Conservation (phyloP, 1,140 invertebrate species). For the Procambarus virginalis region DNA sequence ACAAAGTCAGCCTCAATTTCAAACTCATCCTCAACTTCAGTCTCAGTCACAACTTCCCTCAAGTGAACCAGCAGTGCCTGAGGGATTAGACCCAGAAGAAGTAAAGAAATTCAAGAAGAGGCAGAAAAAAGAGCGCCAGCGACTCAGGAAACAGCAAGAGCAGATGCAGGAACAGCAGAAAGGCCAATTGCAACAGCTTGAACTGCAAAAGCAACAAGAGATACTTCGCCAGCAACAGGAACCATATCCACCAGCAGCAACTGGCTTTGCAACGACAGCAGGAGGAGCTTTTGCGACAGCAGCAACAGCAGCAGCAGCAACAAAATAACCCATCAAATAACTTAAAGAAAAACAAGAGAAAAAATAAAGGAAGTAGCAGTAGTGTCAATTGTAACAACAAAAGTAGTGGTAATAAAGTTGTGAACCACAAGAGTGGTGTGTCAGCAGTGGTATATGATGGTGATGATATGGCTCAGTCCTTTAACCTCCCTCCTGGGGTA, state of each 20-base stretch:
- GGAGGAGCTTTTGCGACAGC: slow-evolving; percentile 71
- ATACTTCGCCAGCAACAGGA: slow-evolving; percentile 62
- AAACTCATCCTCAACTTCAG: slow-evolving; percentile 7
- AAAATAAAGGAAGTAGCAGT: slow-evolving; percentile 70
- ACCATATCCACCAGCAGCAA: slow-evolving; percentile 66
- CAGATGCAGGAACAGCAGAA: slow-evolving; percentile 58
- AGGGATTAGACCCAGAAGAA: slow-evolving; percentile 55
- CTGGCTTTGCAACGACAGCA: slow-evolving; percentile 61
- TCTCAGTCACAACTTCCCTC: slow-evolving; percentile 5
- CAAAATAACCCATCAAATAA: slow-evolving; percentile 71
- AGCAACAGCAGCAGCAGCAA: slow-evolving; percentile 72
- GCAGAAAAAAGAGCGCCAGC: slow-evolving; percentile 70
- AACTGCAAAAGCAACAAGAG: slow-evolving; percentile 70
- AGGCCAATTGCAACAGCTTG: slow-evolving; percentile 69
- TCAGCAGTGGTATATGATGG: slow-evolving; percentile 67
- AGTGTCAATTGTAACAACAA: slow-evolving; percentile 14
- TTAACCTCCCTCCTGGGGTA: slow-evolving; percentile 68
- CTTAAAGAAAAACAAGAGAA: slow-evolving; percentile 76
- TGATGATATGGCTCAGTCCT: slow-evolving; percentile 63
- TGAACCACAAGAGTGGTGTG: slow-evolving; percentile 70
- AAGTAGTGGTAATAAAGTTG: slow-evolving; percentile 69
- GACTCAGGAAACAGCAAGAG: slow-evolving; percentile 70
- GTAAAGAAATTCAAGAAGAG: slow-evolving; percentile 70
- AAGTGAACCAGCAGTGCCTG: slow-evolving; percentile 34
- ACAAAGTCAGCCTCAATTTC: slow-evolving; percentile 12